phyloP scores from a whole-genome alignment of 2,113 vertebrate genomes.

The Oreochromis spilurus region DNA sequence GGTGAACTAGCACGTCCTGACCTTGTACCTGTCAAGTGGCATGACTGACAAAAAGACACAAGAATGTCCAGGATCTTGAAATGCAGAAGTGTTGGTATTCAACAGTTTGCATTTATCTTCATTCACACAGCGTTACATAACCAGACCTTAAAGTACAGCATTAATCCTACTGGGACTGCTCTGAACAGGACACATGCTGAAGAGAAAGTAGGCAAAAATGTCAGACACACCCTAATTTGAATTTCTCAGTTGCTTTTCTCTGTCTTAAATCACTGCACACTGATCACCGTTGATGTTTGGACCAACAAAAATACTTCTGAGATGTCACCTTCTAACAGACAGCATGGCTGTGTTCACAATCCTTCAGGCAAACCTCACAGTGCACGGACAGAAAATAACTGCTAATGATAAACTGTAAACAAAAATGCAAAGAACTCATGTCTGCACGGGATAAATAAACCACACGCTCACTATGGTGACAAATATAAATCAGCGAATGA shows the following conservation, averaged over 20 bases:
- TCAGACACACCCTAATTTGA: not conserved
- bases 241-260: not conserved
- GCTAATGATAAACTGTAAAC: not conserved
- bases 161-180: not conserved
- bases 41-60: not conserved
- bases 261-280: not conserved
- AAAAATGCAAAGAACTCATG: not conserved
- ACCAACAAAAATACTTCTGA: not conserved
- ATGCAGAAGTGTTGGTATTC: not conserved
- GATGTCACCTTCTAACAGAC: not conserved
- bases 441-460: not conserved
- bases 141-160: not conserved
- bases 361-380: not conserved
- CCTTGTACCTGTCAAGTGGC: not conserved
- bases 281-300: not conserved
- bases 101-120: not conserved
- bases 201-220: not conserved
- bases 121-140: not conserved
- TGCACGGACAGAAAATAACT: not conserved
- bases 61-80: not conserved
- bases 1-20: not conserved
- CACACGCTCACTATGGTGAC: not conserved
- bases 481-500: not conserved
- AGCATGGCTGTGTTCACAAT: not conserved
- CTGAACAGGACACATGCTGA: not conserved